A percentile compares a stretch with the other conserved stretches of the same genome.
Evolutionary conservation across 2,113 vertebrate species (phyloP).

Genomic region (Hyla sarda): DNA sequence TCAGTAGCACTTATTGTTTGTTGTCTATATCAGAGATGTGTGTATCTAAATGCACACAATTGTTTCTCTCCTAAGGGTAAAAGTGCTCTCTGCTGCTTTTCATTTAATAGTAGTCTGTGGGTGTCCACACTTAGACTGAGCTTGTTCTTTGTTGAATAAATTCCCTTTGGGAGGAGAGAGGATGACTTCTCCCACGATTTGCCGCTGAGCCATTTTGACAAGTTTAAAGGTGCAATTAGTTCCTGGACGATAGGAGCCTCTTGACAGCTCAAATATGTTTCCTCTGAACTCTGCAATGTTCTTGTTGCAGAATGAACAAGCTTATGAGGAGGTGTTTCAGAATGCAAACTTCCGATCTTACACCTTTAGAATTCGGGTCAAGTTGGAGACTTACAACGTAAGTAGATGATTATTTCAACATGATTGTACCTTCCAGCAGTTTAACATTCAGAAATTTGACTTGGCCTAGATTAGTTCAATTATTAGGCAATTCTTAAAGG

Average conservation of each 20-base stretch:
- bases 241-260: neutral
- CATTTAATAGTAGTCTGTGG: conserved; percentile 51
- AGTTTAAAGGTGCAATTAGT: conserved; percentile 47
- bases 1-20: neutral
- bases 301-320: conserved; percentile 85
- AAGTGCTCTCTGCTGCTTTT: conserved; percentile 51
- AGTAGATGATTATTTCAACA: conserved; percentile 67
- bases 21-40: conserved; percentile 17
- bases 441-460: neutral
- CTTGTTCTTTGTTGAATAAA: conserved; percentile 45
- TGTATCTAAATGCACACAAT: conserved; percentile 11
- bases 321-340: conserved; percentile 92
- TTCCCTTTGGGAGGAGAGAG: conserved; percentile 13
- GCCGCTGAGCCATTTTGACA: conserved; percentile 46
- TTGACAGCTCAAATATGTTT: neutral
- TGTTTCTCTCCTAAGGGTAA: conserved; percentile 18
- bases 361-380: conserved; percentile 88
- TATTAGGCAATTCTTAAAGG: no score
- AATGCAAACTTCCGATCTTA: conserved; percentile 90
- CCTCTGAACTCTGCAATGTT: conserved; percentile 28
- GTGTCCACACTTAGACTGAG: conserved; percentile 33
- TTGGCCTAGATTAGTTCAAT: no score
- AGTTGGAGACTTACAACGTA: conserved; percentile 95
- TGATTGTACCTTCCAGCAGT: neutral
- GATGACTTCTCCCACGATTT: neutral